Conservation (phyloP, 2,888 invertebrate genomes). For the Perdita meconis region DNA sequence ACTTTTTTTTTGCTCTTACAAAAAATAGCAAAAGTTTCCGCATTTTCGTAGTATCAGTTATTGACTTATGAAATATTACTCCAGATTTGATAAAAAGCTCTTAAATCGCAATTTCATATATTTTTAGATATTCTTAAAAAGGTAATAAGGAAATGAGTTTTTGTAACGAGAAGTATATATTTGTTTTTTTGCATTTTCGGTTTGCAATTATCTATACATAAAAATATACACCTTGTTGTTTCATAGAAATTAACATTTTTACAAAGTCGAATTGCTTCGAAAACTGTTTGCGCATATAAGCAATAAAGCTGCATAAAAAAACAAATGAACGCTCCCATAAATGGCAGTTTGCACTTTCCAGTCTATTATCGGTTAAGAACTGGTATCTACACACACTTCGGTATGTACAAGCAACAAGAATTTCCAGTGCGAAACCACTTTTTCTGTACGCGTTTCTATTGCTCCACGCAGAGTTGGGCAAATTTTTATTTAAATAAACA, state of each 20-base stretch:
- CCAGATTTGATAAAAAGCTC: neutral
- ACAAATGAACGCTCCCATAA: conserved; percentile 2
- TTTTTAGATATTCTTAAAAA: too few relatives aligned
- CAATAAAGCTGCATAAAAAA: conserved; percentile 10
- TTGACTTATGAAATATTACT: too few relatives aligned
- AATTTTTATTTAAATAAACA: too few relatives aligned
- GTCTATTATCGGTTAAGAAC: conserved; percentile 21
- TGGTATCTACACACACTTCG: conserved; percentile 13
- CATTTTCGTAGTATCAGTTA: neutral
- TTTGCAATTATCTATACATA: too few relatives aligned
- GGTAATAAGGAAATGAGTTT: neutral
- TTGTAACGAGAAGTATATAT: neutral
- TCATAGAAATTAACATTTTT: neutral
- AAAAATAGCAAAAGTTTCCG: neutral
- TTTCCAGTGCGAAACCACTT: neutral
- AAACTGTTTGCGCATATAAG: neutral
- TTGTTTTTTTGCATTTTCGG: neutral
- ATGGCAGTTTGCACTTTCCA: conserved; percentile 8
- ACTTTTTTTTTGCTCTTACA: neutral
- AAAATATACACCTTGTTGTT: neutral
- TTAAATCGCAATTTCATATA: too few relatives aligned
- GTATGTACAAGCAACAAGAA: neutral
- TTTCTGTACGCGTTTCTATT: too few relatives aligned
- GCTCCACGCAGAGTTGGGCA: too few relatives aligned
- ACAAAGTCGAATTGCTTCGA: neutral